A percentile compares a stretch with the other conserved stretches of the same genome.
These are phyloP conservation scores for Anagrus nilaparvatae DNA, from an alignment of 1,140 invertebrate species.

Conservation along the genomic window DNA sequence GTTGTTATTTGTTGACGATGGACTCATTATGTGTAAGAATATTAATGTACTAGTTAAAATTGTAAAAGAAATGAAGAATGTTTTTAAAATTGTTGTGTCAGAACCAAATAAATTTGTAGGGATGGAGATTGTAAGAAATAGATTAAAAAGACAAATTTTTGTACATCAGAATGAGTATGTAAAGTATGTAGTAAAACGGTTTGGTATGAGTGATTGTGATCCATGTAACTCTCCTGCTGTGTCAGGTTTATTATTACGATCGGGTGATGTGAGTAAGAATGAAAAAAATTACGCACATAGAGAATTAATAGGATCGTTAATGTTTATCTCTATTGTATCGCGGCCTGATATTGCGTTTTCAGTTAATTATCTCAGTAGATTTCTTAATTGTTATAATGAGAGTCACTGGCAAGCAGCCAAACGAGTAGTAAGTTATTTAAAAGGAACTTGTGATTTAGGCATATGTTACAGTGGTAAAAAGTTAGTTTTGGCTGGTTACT, in stretches of 20 bases:
- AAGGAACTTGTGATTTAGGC: not conserved
- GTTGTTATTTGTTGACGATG: conserved; percentile 30
- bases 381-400: not conserved
- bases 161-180: conserved; percentile 8
- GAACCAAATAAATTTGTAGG: conserved; percentile 10
- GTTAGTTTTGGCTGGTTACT: too few species aligned
- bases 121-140: conserved; percentile 6
- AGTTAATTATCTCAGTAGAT: conserved; percentile 17
- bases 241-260: not conserved
- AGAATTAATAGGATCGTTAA: conserved; percentile 30
- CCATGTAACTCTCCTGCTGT: conserved; percentile 3
- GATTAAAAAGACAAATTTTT: not conserved
- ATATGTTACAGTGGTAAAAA: too few species aligned
- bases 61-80: not conserved
- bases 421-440: not conserved
- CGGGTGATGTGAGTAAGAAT: not conserved
- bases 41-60: too few species aligned
- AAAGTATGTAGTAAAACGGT: conserved; percentile 1
- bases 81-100: conserved; percentile 3
- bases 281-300: conserved; percentile 19
- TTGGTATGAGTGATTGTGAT: conserved; percentile 3
- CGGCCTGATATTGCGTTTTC: conserved; percentile 39
- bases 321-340: conserved; percentile 34
- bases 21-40: conserved; percentile 24
- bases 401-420: not conserved